Conservation (phyloP, 2,888 invertebrate genomes). For the Gnatocerus cornutus region DNA sequence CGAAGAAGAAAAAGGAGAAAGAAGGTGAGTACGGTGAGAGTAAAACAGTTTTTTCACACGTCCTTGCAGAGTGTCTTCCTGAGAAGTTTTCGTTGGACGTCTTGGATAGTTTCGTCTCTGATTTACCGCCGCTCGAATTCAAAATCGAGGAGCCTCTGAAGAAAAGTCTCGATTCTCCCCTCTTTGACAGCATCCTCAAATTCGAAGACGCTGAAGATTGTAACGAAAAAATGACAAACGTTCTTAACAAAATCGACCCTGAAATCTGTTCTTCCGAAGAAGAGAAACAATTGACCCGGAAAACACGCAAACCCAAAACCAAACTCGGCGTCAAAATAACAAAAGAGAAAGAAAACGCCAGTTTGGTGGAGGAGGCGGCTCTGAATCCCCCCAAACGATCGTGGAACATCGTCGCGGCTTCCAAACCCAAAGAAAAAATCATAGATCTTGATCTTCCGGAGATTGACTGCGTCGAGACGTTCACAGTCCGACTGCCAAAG, state of each 20-base stretch:
- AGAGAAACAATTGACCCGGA: slow-evolving; percentile 60
- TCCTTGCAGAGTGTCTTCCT: background rate
- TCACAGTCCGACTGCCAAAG: slow-evolving; percentile 57
- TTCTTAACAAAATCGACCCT: slow-evolving; percentile 40
- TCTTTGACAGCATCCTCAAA: slow-evolving; percentile 39
- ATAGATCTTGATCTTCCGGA: slow-evolving; percentile 49
- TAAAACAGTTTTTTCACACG: background rate
- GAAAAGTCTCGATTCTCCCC: slow-evolving; percentile 15
- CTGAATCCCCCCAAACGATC: slow-evolving; percentile 69
- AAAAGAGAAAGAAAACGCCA: slow-evolving; percentile 52
- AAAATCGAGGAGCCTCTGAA: slow-evolving; percentile 45
- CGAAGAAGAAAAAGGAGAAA: slow-evolving; percentile 33
- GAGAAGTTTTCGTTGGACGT: slow-evolving; percentile 16
- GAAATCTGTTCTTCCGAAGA: slow-evolving; percentile 53
- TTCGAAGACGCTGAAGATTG: slow-evolving; percentile 62
- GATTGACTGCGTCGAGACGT: slow-evolving; percentile 56
- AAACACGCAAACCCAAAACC: slow-evolving; percentile 67
- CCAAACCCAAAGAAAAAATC: slow-evolving; percentile 58
- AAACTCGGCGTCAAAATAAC: slow-evolving; percentile 69
- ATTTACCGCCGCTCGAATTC: slow-evolving; percentile 57
- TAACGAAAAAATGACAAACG: slow-evolving; percentile 38
- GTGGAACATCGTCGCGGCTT: slow-evolving; percentile 75
- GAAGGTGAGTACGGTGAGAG: slow-evolving; percentile 5
- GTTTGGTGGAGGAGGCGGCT: slow-evolving; percentile 36
- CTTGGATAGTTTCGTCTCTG: slow-evolving; percentile 25